Conservation (phyloP, 2,113 vertebrate genomes). For the Anguilla japonica region DNA sequence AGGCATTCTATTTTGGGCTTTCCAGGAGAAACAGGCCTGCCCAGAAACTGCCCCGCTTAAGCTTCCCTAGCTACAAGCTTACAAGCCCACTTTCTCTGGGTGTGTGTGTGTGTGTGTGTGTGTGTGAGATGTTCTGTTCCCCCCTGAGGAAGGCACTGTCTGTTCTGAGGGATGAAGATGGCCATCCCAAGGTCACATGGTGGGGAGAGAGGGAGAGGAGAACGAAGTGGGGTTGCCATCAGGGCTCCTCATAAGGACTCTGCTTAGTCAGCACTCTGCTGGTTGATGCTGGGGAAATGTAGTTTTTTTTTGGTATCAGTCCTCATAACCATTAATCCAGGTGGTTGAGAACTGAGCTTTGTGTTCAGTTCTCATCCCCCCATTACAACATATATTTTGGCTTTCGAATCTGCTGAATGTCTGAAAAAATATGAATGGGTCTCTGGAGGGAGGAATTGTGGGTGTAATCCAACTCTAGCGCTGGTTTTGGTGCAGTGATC, state of each 20-base stretch:
- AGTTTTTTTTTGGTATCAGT: background rate
- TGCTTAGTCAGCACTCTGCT: background rate
- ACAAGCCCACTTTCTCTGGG: background rate
- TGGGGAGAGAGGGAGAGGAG: background rate
- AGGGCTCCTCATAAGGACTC: background rate
- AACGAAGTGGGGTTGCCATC: background rate
- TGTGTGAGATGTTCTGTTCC: too few species aligned
- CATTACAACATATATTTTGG: background rate
- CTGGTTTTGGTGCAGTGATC: background rate
- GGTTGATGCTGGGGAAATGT: background rate
- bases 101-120: background rate
- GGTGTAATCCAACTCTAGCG: background rate
- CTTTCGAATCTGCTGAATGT: background rate
- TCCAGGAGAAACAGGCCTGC: constrained; percentile 56
- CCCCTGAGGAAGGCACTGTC: background rate
- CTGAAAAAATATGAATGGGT: background rate
- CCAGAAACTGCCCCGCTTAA: constrained; percentile 43
- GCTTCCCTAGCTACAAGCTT: constrained; percentile 14
- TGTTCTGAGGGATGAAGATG: background rate
- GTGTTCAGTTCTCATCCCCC: background rate
- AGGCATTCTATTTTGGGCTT: constrained; percentile 70
- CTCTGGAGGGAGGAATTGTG: background rate
- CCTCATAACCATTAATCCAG: background rate
- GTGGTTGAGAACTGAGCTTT: background rate
- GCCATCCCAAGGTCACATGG: constrained; percentile 10